Conservation (phyloP, 2,113 vertebrate species). For the Pardalotus punctatus region DNA sequence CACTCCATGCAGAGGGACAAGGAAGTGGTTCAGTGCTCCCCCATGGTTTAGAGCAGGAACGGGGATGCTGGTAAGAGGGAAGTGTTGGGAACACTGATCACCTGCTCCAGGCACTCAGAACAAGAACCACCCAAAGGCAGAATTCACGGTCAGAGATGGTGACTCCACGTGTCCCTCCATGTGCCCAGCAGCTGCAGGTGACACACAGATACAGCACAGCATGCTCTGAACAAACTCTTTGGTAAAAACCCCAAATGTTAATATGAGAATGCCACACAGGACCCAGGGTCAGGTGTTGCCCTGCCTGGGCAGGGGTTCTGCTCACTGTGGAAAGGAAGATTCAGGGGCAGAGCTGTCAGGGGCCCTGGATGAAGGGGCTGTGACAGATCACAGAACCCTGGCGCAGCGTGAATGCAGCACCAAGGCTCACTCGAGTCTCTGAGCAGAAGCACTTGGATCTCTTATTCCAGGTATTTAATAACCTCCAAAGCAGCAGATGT, state of each 20-base stretch:
- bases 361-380: not conserved
- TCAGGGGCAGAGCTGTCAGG: not conserved
- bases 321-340: not conserved
- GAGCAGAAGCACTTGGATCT: not conserved
- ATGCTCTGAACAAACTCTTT: not conserved
- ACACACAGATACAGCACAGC: accelerated
- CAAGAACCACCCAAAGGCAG: not conserved
- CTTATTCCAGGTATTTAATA: not conserved
- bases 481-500: not conserved
- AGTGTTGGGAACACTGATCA: not conserved
- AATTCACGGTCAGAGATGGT: not conserved
- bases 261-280: accelerated
- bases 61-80: not conserved
- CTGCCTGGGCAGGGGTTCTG: not conserved
- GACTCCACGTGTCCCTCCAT: accelerated
- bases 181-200: not conserved
- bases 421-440: not conserved
- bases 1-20: not conserved
- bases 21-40: not conserved
- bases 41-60: not conserved
- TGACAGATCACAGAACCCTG: not conserved
- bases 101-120: not conserved
- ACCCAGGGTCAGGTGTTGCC: not conserved
- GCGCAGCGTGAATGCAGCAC: not conserved
- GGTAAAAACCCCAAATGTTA: not conserved